These are phyloP conservation scores for Epirrhoe tristata DNA, from an alignment of 2,888 invertebrate genomes.

Conservation along the genomic window DNA sequence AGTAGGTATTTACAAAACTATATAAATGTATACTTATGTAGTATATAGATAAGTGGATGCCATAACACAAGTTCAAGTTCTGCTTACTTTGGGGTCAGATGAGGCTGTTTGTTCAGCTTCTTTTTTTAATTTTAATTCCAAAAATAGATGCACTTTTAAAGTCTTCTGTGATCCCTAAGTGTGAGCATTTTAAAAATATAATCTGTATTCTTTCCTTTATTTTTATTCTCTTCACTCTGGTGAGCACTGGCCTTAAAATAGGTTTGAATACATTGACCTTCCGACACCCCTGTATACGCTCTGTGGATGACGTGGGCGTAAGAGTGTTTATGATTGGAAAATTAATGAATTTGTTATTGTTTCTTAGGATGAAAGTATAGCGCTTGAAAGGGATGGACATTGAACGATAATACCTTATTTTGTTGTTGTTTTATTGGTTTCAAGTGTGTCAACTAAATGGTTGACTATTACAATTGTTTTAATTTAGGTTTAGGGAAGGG, in stretches of 20 bases:
- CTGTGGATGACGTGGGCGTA: constrained; percentile 19
- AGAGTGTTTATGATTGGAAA: constrained; percentile 22
- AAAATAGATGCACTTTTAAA: no score
- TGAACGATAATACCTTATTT: not conserved
- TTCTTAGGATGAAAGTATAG: constrained; percentile 25
- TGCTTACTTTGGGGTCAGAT: no score
- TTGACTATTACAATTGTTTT: not conserved
- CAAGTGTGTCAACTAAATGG: not conserved
- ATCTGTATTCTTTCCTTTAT: no score
- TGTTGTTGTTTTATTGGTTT: not conserved
- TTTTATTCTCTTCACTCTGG: no score
- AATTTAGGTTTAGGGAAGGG: not conserved
- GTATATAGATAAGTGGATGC: no score
- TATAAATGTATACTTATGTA: no score
- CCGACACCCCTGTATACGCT: constrained; percentile 7
- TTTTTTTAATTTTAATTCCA: no score
- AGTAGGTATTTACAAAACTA: no score
- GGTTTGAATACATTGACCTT: constrained; percentile 1
- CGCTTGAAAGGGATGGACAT: constrained; percentile 29
- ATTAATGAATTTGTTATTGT: constrained; percentile 27
- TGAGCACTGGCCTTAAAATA: not conserved
- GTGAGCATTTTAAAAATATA: no score
- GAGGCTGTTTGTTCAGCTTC: no score
- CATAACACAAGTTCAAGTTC: no score
- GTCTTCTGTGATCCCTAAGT: no score